Percentiles rank a stretch among this genome's conserved stretches.
Evolutionary conservation across 1,140 invertebrate genomes (phyloP).

Genomic region (Pogonomyrmex barbatus): DNA sequence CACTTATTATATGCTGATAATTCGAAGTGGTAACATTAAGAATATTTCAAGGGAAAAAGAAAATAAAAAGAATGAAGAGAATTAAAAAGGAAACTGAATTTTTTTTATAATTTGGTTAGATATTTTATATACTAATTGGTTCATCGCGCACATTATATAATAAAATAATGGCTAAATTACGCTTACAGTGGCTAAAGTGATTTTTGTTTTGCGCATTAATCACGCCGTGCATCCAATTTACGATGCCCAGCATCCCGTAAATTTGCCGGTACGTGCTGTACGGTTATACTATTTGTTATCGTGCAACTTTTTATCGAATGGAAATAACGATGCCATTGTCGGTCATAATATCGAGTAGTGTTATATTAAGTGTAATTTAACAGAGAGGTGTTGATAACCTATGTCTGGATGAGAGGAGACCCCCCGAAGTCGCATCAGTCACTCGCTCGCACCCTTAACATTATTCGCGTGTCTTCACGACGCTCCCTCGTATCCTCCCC

Average conservation of each 20-base stretch:
- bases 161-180: background rate
- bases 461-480: constrained; percentile 77
- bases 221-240: background rate
- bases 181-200: background rate
- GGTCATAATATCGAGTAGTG: constrained; percentile 34
- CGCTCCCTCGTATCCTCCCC: constrained; percentile 22
- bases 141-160: background rate
- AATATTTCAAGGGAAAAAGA: background rate
- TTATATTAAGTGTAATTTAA: constrained; percentile 54
- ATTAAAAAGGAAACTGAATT: background rate
- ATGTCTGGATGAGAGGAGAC: constrained; percentile 30
- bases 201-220: background rate
- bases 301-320: constrained; percentile 38
- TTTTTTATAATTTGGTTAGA: background rate
- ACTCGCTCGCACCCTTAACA: constrained; percentile 74
- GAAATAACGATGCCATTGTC: constrained; percentile 25
- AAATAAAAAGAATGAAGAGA: background rate
- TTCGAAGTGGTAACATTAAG: background rate
- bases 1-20: background rate
- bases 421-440: constrained; percentile 68
- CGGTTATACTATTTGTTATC: constrained; percentile 9
- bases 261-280: background rate
- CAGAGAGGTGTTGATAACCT: constrained; percentile 54
- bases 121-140: background rate
- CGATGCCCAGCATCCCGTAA: background rate